phyloP scores from a whole-genome alignment of 2,797 vertebrate genomes.

The Melanotaenia boesemani region DNA sequence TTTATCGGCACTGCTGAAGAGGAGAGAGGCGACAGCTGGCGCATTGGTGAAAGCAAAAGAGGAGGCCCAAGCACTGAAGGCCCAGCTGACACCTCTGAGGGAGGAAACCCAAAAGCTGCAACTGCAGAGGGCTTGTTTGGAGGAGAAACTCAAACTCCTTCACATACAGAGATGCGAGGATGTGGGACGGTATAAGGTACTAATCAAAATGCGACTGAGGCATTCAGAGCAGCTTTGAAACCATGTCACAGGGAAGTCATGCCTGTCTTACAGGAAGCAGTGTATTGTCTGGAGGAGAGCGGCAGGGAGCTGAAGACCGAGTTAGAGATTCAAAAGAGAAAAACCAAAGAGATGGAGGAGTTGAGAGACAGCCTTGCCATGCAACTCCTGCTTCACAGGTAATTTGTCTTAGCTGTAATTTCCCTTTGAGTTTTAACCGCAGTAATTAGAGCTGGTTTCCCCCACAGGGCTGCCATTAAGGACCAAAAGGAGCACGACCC shows the following conservation, averaged over 20 bases:
- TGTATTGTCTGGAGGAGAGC: slow-evolving; percentile 89
- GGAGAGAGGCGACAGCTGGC: slow-evolving; percentile 82
- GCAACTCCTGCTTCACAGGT: slow-evolving; percentile 90
- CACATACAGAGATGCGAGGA: slow-evolving; percentile 88
- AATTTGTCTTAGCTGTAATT: background rate
- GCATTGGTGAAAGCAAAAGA: slow-evolving; percentile 86
- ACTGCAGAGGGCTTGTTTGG: slow-evolving; percentile 87
- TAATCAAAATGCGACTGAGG: background rate
- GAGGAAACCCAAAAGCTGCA: slow-evolving; percentile 86
- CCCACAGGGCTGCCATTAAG: slow-evolving; percentile 68
- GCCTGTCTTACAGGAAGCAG: slow-evolving; percentile 82
- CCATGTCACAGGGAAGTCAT: no score
- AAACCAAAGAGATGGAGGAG: slow-evolving; percentile 89
- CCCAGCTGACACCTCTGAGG: slow-evolving; percentile 85
- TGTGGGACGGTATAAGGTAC: slow-evolving; percentile 89
- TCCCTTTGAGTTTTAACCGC: background rate
- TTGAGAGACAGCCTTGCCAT: slow-evolving; percentile 85
- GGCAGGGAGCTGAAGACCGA: slow-evolving; percentile 88
- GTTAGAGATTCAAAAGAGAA: slow-evolving; percentile 89
- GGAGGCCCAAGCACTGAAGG: slow-evolving; percentile 86
- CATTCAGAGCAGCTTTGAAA: background rate
- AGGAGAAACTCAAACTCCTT: slow-evolving; percentile 88
- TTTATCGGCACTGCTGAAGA: slow-evolving; percentile 88
- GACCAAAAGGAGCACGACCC: slow-evolving; percentile 40
- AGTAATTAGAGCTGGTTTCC: background rate